Evolutionary conservation across 2,888 invertebrate species (phyloP).

Genomic region (Netelia fuscicornis): DNA sequence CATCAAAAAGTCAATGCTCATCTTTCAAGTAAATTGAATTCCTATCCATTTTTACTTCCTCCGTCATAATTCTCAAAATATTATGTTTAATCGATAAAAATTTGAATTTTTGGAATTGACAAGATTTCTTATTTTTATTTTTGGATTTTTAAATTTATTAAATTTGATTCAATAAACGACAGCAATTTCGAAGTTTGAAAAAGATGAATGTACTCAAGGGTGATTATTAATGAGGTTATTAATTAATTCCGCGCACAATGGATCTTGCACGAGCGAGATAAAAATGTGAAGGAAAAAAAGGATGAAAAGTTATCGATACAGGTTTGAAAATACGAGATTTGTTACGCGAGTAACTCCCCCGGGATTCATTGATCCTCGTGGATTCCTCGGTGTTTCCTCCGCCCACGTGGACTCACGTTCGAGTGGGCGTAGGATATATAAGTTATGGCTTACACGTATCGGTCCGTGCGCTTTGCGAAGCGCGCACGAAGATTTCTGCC

Average conservation of each 20-base stretch:
- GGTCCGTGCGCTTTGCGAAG: constrained; percentile 14
- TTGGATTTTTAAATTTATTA: not conserved
- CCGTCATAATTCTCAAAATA: no score
- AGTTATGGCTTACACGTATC: constrained; percentile 24
- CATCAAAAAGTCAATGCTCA: no score
- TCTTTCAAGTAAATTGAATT: no score
- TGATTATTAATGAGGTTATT: constrained; percentile 9
- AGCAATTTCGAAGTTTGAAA: not conserved
- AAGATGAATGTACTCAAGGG: not conserved
- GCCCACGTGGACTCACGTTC: constrained; percentile 63
- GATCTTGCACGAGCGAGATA: not conserved
- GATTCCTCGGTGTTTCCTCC: constrained; percentile 53
- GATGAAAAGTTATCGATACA: constrained; percentile 40
- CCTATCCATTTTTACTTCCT: no score
- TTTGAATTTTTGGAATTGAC: no score
- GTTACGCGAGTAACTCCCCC: constrained; percentile 51
- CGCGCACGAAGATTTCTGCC: constrained; percentile 17
- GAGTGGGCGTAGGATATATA: constrained; percentile 61
- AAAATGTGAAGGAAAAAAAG: not conserved
- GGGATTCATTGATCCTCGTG: constrained; percentile 62
- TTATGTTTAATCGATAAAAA: no score
- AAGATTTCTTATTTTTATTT: not conserved
- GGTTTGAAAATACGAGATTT: constrained; percentile 45
- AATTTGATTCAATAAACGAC: not conserved
- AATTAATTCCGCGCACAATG: constrained; percentile 7